These are phyloP conservation scores for Lutjanus campechanus DNA, from an alignment of 2,797 vertebrate genomes.

Conservation along the genomic window DNA sequence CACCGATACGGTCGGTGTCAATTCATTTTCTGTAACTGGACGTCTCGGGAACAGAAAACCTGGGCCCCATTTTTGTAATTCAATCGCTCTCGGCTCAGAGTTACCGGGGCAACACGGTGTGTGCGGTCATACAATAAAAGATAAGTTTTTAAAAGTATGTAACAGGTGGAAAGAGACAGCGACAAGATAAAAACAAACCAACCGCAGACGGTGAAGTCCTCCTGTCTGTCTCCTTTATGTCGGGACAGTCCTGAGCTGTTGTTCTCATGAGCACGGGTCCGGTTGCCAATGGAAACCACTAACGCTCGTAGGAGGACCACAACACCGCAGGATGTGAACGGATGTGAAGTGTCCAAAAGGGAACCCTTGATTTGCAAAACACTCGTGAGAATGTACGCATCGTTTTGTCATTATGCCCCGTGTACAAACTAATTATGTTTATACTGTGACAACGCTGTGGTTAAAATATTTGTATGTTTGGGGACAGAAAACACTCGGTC, in stretches of 20 bases:
- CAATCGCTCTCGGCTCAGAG: conserved; percentile 52
- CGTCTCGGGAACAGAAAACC: conserved; percentile 47
- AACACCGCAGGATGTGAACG: neutral
- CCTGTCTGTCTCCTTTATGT: neutral
- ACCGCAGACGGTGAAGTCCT: conserved; percentile 7
- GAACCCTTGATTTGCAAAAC: too few relatives aligned
- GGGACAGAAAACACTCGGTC: too few relatives aligned
- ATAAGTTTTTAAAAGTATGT: neutral
- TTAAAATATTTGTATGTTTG: too few relatives aligned
- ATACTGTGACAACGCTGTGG: too few relatives aligned
- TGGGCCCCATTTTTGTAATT: conserved; percentile 65
- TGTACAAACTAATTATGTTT: too few relatives aligned
- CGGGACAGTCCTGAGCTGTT: conserved; percentile 10
- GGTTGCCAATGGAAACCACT: conserved; percentile 75
- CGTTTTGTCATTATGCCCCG: too few relatives aligned
- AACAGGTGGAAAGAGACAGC: neutral
- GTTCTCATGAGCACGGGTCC: conserved; percentile 26
- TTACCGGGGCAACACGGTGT: conserved; percentile 55
- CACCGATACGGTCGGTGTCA: neutral
- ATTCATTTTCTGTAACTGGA: conserved; percentile 5
- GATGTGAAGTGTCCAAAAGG: too few relatives aligned
- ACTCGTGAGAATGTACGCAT: too few relatives aligned
- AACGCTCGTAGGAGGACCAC: conserved; percentile 23
- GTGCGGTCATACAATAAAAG: conserved; percentile 27
- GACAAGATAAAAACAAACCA: neutral